Evolutionary conservation across 2,888 invertebrate species (phyloP).

Genomic region (Acutogordius australiensis): DNA sequence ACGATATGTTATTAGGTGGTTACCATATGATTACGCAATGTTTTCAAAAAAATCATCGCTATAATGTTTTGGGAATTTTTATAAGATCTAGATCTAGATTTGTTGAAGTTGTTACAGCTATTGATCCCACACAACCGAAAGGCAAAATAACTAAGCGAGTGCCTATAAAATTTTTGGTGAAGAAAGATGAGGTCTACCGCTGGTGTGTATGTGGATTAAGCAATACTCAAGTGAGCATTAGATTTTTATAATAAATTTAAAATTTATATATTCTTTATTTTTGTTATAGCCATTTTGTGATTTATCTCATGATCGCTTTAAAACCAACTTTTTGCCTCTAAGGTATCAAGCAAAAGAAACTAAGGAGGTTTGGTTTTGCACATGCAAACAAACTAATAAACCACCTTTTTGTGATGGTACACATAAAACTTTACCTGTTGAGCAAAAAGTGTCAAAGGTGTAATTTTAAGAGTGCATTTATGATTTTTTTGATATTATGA

Average conservation of each 20-base stretch:
- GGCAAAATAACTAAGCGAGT: background rate
- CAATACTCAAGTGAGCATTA: background rate
- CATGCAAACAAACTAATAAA: constrained; percentile 24
- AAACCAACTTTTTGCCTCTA: constrained; percentile 18
- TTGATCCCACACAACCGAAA: background rate
- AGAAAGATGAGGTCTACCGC: background rate
- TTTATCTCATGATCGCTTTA: constrained; percentile 20
- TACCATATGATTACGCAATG: too few species aligned
- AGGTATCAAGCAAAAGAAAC: constrained; percentile 21
- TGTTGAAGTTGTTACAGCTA: background rate
- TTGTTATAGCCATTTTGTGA: constrained; percentile 25
- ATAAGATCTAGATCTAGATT: constrained; percentile 5
- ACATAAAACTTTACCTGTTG: too few species aligned
- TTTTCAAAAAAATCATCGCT: too few species aligned
- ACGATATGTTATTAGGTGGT: too few species aligned
- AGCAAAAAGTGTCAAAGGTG: too few species aligned
- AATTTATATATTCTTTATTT: constrained; percentile 3
- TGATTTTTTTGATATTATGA: too few species aligned
- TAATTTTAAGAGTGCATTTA: too few species aligned
- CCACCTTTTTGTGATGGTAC: constrained; percentile 24
- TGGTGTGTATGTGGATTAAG: constrained; percentile 9
- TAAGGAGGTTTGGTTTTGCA: constrained; percentile 23
- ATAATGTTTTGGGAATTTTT: too few species aligned
- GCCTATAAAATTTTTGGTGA: background rate
- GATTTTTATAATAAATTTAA: background rate